These are phyloP conservation scores for Suncus etruscus DNA, from an alignment of 2,113 vertebrate species.

Conservation along the genomic window DNA sequence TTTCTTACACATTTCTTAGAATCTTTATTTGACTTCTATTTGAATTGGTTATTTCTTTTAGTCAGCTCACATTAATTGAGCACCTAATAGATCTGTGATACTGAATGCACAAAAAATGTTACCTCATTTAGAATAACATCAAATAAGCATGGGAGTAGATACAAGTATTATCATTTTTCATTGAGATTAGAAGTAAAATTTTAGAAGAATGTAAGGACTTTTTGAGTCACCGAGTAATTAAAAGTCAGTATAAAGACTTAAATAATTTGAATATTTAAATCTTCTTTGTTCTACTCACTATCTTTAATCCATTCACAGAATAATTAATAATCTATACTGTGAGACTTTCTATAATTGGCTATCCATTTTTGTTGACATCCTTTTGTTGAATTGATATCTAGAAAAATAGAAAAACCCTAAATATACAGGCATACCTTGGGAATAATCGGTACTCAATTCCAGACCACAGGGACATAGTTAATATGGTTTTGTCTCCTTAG, in stretches of 20 bases:
- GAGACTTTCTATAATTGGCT: neutral
- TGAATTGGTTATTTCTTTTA: conserved; percentile 6
- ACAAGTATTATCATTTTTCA: conserved; percentile 30
- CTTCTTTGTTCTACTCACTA: neutral
- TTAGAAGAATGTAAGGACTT: neutral
- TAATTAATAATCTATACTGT: neutral
- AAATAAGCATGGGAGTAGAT: neutral
- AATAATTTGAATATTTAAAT: conserved; percentile 4
- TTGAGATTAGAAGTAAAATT: neutral
- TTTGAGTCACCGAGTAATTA: neutral
- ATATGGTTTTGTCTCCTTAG: too few species aligned
- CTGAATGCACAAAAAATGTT: neutral
- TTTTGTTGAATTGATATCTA: neutral
- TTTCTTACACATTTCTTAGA: conserved; percentile 16
- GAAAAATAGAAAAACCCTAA: neutral
- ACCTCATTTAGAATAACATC: neutral
- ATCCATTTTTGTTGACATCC: neutral
- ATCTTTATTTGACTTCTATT: conserved; percentile 14
- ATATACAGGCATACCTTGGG: neutral
- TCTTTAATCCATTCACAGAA: neutral
- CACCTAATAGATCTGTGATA: neutral
- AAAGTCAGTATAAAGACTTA: neutral
- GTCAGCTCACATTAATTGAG: conserved; percentile 4
- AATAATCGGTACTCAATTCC: too few species aligned
- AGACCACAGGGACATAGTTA: too few species aligned